Conservation (phyloP, 2,797 vertebrate genomes). For the Cirrhinus mrigala region DNA sequence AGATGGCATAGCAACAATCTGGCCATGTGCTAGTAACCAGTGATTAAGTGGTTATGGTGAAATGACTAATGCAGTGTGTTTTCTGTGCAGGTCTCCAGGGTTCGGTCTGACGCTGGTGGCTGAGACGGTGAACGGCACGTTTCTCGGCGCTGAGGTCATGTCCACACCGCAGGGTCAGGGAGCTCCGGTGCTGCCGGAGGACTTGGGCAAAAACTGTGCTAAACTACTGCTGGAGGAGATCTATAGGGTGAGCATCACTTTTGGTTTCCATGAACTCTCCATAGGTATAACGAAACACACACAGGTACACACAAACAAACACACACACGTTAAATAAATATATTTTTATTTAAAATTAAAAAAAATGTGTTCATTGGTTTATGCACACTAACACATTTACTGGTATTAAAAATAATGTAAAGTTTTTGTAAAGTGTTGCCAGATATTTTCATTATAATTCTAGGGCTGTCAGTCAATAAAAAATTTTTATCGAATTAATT, state of each 20-base stretch:
- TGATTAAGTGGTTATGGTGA: neutral
- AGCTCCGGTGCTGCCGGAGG: conserved; percentile 86
- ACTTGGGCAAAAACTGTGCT: conserved; percentile 91
- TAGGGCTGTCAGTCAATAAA: too few species aligned
- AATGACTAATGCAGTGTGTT: neutral
- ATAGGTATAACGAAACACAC: neutral
- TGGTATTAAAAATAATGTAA: too few species aligned
- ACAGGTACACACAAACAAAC: too few species aligned
- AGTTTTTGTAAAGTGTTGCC: neutral
- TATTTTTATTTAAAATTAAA: too few species aligned
- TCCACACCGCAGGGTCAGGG: conserved; percentile 94
- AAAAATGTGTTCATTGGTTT: too few species aligned
- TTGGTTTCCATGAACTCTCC: neutral
- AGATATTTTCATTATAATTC: neutral
- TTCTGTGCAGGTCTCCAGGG: conserved; percentile 88
- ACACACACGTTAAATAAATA: too few species aligned
- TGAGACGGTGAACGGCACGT: conserved; percentile 88
- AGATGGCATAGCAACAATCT: neutral
- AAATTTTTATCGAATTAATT: too few species aligned
- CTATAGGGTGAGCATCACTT: conserved; percentile 82
- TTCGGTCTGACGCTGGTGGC: conserved; percentile 93
- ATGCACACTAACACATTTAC: too few species aligned
- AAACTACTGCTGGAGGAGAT: conserved; percentile 92
- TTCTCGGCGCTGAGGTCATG: conserved; percentile 90
- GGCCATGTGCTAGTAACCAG: neutral